A percentile compares a stretch with the other conserved stretches of the same genome.
Evolutionary conservation across 2,888 invertebrate species (phyloP).

Genomic region (Cryptus armator): DNA sequence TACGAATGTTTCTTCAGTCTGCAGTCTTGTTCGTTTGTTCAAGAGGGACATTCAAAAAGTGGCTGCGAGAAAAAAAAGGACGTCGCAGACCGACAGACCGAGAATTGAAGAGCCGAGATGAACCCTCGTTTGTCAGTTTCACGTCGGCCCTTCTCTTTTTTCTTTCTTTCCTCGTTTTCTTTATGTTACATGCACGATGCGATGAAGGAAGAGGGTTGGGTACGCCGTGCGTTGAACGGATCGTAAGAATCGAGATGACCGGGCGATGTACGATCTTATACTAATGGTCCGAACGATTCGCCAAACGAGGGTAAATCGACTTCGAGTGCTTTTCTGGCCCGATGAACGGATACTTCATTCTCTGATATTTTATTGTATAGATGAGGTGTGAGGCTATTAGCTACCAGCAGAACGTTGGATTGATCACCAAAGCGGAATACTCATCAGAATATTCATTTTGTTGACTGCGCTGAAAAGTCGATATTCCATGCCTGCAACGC

Average conservation of each 20-base stretch:
- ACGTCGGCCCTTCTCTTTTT: not conserved
- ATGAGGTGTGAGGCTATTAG: no score
- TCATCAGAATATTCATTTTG: not conserved
- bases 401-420: not conserved
- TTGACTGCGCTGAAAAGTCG: no score
- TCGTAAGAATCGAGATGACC: conserved; percentile 38
- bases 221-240: conserved; percentile 13
- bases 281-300: conserved; percentile 42
- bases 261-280: conserved; percentile 31
- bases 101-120: not conserved
- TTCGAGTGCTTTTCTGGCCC: conserved; percentile 8
- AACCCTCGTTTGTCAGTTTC: conserved; percentile 20
- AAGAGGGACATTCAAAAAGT: not conserved
- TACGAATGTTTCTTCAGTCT: not conserved
- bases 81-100: not conserved
- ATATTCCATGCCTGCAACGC: no score
- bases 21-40: not conserved
- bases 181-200: conserved; percentile 5
- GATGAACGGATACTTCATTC: not conserved
- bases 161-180: not conserved
- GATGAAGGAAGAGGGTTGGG: conserved; percentile 6
- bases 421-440: not conserved
- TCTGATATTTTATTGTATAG: conserved; percentile 4
- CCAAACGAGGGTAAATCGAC: conserved; percentile 57
- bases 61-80: not conserved